phyloP scores from a whole-genome alignment of 2,888 invertebrate species.

The Calephelis perditalis region DNA sequence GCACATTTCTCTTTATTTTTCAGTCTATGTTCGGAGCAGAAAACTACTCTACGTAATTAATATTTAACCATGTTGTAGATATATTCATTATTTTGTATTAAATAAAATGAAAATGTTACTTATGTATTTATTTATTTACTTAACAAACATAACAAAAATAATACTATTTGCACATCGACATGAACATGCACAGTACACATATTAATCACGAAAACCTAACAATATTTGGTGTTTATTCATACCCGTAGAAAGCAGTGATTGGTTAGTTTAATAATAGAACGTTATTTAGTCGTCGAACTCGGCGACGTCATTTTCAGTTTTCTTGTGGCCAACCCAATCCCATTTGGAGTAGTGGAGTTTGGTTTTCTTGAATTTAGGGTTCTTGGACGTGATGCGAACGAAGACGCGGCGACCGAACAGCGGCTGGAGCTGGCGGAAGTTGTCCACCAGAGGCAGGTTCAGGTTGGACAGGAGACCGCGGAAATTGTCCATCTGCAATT shows the following conservation, averaged over 20 bases:
- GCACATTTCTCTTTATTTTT: slow-evolving; percentile 45
- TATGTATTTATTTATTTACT: slow-evolving; percentile 43
- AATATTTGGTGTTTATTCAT: slow-evolving; percentile 47
- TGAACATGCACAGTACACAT: slow-evolving; percentile 52
- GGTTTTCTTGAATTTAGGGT: slow-evolving; percentile 76
- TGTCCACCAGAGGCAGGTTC: slow-evolving; percentile 82
- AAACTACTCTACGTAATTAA: slow-evolving; percentile 54
- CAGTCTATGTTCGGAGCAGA: slow-evolving; percentile 71
- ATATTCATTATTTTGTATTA: slow-evolving; percentile 2
- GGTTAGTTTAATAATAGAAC: slow-evolving; percentile 29
- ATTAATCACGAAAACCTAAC: slow-evolving; percentile 29
- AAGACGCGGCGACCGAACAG: slow-evolving; percentile 83
- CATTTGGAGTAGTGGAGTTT: slow-evolving; percentile 80
- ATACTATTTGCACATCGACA: slow-evolving; percentile 35
- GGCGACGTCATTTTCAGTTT: slow-evolving; percentile 64
- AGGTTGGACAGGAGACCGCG: slow-evolving; percentile 80
- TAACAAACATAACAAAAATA: slow-evolving; percentile 46
- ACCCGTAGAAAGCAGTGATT: slow-evolving; percentile 43
- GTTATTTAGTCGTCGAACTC: slow-evolving; percentile 61
- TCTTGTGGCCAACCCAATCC: slow-evolving; percentile 80
- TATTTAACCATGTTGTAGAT: slow-evolving; percentile 25
- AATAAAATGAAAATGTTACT: slow-evolving; percentile 20
- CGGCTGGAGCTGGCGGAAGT: slow-evolving; percentile 82
- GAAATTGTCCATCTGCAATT: slow-evolving; percentile 79
- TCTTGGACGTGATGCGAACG: slow-evolving; percentile 78